Conservation (phyloP, 2,113 vertebrate species). For the Larimichthys crocea region DNA sequence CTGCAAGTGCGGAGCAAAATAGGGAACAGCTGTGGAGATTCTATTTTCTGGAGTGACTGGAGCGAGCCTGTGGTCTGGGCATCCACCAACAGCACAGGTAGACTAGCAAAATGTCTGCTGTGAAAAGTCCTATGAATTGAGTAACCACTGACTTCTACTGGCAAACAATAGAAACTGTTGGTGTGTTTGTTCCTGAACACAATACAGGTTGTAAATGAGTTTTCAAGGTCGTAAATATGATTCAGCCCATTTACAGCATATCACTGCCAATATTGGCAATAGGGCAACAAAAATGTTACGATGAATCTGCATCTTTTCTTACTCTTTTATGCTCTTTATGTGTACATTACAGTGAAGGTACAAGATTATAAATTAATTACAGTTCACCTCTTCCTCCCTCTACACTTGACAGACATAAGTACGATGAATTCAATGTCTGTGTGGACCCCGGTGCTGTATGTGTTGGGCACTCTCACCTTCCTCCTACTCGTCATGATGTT, state of each 20-base stretch:
- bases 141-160: neutral
- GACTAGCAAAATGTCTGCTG: neutral
- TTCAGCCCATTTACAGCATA: no score
- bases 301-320: neutral
- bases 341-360: neutral
- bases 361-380: neutral
- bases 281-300: no score
- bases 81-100: conserved; percentile 62
- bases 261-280: no score
- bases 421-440: neutral
- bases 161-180: neutral
- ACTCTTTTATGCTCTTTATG: neutral
- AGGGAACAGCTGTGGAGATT: rapidly evolving
- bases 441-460: conserved; percentile 50
- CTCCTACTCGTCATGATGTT: conserved; percentile 57
- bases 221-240: no score
- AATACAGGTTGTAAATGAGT: no score
- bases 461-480: conserved; percentile 31
- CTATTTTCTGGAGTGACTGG: conserved; percentile 80
- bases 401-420: conserved; percentile 6
- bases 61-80: conserved; percentile 76
- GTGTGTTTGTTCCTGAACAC: no score
- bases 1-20: conserved; percentile 73
- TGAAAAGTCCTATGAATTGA: neutral
- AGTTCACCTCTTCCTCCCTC: neutral